These are phyloP conservation scores for Penaeus monodon DNA, from an alignment of 2,888 invertebrate genomes.

Conservation along the genomic window DNA sequence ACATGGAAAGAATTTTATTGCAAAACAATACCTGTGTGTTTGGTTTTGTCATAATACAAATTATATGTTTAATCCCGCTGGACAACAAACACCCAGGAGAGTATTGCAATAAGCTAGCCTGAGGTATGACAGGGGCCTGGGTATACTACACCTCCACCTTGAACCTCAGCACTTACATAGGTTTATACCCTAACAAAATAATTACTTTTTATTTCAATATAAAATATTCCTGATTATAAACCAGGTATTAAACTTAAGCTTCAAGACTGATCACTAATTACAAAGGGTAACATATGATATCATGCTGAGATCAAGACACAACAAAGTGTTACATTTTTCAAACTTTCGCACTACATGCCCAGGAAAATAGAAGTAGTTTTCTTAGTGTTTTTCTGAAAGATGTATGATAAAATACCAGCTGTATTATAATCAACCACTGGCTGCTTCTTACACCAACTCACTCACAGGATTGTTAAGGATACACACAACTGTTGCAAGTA, in stretches of 20 bases:
- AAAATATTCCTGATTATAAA: constrained; percentile 8
- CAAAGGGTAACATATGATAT: neutral
- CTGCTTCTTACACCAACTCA: constrained; percentile 37
- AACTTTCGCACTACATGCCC: constrained; percentile 52
- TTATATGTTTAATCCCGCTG: neutral
- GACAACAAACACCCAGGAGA: constrained; percentile 14
- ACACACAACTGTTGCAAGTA: constrained; percentile 44
- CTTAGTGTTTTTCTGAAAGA: constrained; percentile 35
- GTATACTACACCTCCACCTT: constrained; percentile 52
- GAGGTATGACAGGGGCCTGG: constrained; percentile 55
- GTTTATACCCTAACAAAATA: constrained; percentile 25
- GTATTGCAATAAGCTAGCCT: constrained; percentile 46
- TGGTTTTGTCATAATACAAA: too few relatives aligned
- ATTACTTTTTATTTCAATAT: constrained; percentile 9
- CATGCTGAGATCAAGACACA: constrained; percentile 42
- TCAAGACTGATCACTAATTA: constrained; percentile 36
- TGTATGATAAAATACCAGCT: constrained; percentile 45
- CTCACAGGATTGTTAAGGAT: constrained; percentile 44
- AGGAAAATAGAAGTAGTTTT: constrained; percentile 51
- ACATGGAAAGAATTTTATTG: too few relatives aligned
- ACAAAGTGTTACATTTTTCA: constrained; percentile 41
- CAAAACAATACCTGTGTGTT: too few relatives aligned
- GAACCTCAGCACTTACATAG: constrained; percentile 31
- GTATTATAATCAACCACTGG: constrained; percentile 38
- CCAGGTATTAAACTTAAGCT: constrained; percentile 16